Evolutionary conservation across 2,797 vertebrate species (phyloP).

Genomic region (Buceros bicornis): DNA sequence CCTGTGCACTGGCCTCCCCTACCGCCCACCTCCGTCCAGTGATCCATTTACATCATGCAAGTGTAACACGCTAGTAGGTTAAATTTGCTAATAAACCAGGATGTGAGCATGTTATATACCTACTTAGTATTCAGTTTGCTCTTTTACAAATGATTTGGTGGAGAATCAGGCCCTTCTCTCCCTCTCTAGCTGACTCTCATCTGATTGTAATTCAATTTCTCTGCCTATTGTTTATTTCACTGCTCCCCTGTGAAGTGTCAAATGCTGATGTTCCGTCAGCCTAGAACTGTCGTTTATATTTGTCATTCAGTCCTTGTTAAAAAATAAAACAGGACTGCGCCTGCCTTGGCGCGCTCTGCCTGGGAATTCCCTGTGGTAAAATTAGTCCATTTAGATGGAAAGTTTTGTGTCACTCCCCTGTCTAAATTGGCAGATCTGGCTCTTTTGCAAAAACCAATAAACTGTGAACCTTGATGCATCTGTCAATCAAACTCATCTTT

Average conservation of each 20-base stretch:
- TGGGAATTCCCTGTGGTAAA: constrained; percentile 93
- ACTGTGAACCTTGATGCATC: constrained; percentile 93
- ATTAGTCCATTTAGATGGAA: constrained; percentile 95
- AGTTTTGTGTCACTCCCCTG: constrained; percentile 95
- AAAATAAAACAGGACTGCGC: constrained; percentile 84
- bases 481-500: constrained; percentile 92
- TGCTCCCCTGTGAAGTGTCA: constrained; percentile 91
- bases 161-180: constrained; percentile 49
- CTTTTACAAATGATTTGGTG: constrained; percentile 54
- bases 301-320: constrained; percentile 95
- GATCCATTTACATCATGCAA: background rate
- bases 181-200: constrained; percentile 69
- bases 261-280: constrained; percentile 90
- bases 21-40: background rate
- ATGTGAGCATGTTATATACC: constrained; percentile 21
- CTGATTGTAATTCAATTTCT: constrained; percentile 89
- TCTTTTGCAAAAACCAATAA: constrained; percentile 94
- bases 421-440: constrained; percentile 96
- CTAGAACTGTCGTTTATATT: constrained; percentile 90
- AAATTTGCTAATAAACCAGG: constrained; percentile 35
- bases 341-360: constrained; percentile 84
- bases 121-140: constrained; percentile 61
- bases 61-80: background rate
- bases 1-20: background rate
- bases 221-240: constrained; percentile 90